A percentile compares a stretch with the other conserved stretches of the same genome.
Evolutionary conservation across 2,888 invertebrate species (phyloP).

Genomic region (Hydropsyche betteni): DNA sequence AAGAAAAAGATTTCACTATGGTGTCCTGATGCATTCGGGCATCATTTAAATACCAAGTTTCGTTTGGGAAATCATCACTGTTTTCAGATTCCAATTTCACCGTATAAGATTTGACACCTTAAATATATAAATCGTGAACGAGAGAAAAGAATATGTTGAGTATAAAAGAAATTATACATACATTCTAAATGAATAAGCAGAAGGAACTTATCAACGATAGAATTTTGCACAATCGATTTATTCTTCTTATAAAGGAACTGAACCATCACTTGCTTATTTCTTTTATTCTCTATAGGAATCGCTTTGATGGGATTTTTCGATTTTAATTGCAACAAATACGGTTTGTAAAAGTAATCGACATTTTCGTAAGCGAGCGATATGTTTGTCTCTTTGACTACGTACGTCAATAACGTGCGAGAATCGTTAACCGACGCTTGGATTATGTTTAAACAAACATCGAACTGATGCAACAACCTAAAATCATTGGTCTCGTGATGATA

Average conservation of each 20-base stretch:
- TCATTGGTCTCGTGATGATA: conserved; percentile 70
- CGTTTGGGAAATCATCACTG: conserved; percentile 53
- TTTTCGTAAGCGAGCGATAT: conserved; percentile 54
- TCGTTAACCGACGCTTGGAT: conserved; percentile 83
- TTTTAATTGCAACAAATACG: conserved; percentile 70
- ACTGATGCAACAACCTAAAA: conserved; percentile 70
- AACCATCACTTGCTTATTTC: conserved; percentile 77
- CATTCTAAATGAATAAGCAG: conserved; percentile 82
- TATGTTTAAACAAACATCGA: conserved; percentile 71
- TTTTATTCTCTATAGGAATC: conserved; percentile 61
- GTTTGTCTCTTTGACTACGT: conserved; percentile 69
- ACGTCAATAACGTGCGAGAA: conserved; percentile 72
- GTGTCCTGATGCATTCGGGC: conserved; percentile 66
- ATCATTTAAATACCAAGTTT: conserved; percentile 67
- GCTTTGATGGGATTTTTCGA: conserved; percentile 59
- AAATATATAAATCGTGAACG: too few species aligned
- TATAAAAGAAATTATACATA: conserved; percentile 59
- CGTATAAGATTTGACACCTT: conserved; percentile 56
- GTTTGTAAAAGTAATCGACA: conserved; percentile 67
- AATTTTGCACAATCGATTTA: conserved; percentile 56
- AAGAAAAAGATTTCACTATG: conserved; percentile 77
- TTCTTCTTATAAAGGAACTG: conserved; percentile 78
- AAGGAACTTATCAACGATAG: conserved; percentile 72
- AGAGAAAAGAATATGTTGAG: too few species aligned
- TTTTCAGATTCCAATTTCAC: conserved; percentile 50